These are phyloP conservation scores for Scolanthus callimorphus DNA, from an alignment of 92 coral and sea anemone genomes.

Conservation along the genomic window DNA sequence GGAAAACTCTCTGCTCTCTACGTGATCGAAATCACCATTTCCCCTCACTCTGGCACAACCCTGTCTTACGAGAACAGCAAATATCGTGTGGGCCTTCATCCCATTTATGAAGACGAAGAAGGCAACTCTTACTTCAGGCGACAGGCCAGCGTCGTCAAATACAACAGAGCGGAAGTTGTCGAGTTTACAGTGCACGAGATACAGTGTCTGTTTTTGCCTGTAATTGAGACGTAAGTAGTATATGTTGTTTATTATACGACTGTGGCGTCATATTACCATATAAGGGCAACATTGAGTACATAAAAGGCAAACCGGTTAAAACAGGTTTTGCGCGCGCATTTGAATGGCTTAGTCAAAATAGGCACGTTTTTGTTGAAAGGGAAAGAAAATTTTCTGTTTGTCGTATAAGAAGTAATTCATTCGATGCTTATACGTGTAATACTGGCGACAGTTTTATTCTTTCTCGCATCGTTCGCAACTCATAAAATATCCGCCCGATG, in stretches of 20 bases:
- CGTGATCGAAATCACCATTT: slow-evolving; percentile 79
- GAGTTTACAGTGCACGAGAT: slow-evolving; percentile 55
- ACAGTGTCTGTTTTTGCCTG: slow-evolving; percentile 39
- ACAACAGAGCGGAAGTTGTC: slow-evolving; percentile 49
- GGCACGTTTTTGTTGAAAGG: too few relatives aligned
- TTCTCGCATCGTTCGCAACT: too few relatives aligned
- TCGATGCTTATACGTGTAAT: too few relatives aligned
- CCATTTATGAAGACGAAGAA: slow-evolving; percentile 87
- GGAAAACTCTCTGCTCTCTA: slow-evolving; percentile 34
- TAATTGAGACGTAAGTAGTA: slow-evolving; percentile 31
- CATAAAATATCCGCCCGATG: too few relatives aligned
- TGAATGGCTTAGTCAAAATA: too few relatives aligned
- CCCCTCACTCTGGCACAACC: slow-evolving; percentile 50
- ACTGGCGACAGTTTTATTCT: too few relatives aligned
- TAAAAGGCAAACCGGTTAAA: too few relatives aligned
- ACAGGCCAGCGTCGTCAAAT: slow-evolving; percentile 86
- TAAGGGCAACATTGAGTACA: too few relatives aligned
- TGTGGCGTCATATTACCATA: too few relatives aligned
- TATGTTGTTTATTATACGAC: not conserved
- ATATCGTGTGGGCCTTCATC: slow-evolving; percentile 54
- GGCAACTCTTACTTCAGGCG: slow-evolving; percentile 86
- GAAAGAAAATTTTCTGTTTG: too few relatives aligned
- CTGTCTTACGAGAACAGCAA: slow-evolving; percentile 22
- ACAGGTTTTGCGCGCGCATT: too few relatives aligned
- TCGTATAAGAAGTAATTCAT: too few relatives aligned